These are phyloP conservation scores for Clanis bilineata DNA, from an alignment of 2,888 invertebrate genomes.

Conservation along the genomic window DNA sequence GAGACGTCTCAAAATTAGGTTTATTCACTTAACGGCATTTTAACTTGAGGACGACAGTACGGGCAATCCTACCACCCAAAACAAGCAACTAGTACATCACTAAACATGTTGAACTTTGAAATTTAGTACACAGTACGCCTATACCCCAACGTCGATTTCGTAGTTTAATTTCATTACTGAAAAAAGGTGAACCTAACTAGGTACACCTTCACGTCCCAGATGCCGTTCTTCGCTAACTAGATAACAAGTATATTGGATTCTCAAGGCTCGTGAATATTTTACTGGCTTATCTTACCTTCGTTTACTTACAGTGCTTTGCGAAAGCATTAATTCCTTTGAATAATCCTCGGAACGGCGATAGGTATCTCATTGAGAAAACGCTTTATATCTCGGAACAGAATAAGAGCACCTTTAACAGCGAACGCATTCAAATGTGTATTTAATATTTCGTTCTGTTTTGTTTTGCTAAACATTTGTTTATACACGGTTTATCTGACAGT, in stretches of 20 bases:
- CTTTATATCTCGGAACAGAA: slow-evolving; percentile 17
- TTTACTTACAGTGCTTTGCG: slow-evolving; percentile 42
- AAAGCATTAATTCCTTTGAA: slow-evolving; percentile 48
- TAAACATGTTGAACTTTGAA: not conserved
- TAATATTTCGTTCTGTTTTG: not conserved
- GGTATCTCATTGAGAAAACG: slow-evolving; percentile 33
- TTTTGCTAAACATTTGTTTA: not conserved
- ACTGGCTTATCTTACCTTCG: slow-evolving; percentile 43
- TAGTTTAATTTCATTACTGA: slow-evolving; percentile 2
- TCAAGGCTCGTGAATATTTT: slow-evolving; percentile 46
- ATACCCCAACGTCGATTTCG: not conserved
- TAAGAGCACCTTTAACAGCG: slow-evolving; percentile 3
- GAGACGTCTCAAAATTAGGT: too few species aligned
- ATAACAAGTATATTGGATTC: slow-evolving; percentile 47
- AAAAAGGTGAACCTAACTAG: slow-evolving; percentile 6
- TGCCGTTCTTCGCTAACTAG: slow-evolving; percentile 34
- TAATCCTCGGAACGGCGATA: slow-evolving; percentile 38
- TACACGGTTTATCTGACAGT: too few species aligned
- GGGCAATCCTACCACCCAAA: too few species aligned
- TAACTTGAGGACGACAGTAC: too few species aligned
- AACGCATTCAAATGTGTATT: not conserved
- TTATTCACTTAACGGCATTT: too few species aligned
- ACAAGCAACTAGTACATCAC: too few species aligned
- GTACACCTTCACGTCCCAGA: slow-evolving; percentile 10
- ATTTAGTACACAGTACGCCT: slow-evolving; percentile 6